Evolutionary conservation across 2,113 vertebrate species (phyloP).

Genomic region (Pseudorectes ferrugineus): DNA sequence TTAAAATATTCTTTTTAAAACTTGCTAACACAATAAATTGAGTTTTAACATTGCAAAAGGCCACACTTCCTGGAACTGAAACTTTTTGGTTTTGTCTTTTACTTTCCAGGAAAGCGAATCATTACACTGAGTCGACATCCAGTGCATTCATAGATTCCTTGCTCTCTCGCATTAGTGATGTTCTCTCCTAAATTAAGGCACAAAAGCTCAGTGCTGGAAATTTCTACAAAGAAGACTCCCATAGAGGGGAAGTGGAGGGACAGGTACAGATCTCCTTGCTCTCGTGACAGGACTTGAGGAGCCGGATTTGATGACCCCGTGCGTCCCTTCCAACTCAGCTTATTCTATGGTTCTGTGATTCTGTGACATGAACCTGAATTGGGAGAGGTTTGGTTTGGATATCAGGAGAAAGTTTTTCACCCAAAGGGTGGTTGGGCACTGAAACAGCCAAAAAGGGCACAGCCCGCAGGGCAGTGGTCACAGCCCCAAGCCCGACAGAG

Average conservation of each 20-base stretch:
- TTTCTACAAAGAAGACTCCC: neutral
- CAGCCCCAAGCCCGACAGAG: neutral
- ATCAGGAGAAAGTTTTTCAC: neutral
- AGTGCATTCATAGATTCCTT: neutral
- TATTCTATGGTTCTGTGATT: neutral
- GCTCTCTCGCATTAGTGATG: neutral
- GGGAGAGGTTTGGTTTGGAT: neutral
- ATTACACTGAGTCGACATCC: neutral
- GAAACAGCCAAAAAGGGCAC: too few species aligned
- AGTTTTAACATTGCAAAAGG: neutral
- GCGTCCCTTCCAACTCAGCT: neutral
- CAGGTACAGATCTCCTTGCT: neutral
- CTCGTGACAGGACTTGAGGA: neutral
- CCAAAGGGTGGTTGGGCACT: neutral
- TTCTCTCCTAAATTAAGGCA: neutral
- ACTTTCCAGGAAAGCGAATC: constrained; percentile 2
- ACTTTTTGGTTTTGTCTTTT: neutral
- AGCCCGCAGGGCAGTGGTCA: neutral
- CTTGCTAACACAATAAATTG: neutral
- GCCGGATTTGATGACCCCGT: too few species aligned
- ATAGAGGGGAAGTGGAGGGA: neutral
- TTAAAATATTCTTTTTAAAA: neutral
- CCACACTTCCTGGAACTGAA: constrained; percentile 2
- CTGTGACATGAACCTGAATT: neutral
- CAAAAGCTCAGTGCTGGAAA: neutral